Evolutionary conservation across 2,113 vertebrate species (phyloP).

Genomic region (Cyprinus carpio): DNA sequence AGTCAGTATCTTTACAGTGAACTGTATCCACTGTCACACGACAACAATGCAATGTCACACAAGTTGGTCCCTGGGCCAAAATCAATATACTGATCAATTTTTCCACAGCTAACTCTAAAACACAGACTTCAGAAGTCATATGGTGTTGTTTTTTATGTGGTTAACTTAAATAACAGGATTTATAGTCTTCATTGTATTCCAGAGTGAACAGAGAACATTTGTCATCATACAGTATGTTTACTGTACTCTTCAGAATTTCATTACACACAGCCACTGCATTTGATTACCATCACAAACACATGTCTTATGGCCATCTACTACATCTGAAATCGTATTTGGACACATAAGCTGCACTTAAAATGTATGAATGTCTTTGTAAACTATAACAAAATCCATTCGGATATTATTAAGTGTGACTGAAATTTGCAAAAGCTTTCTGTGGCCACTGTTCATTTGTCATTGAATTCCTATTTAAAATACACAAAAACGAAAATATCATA

Average conservation of each 20-base stretch:
- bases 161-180: constrained; percentile 2
- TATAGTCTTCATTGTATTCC: background rate
- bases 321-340: background rate
- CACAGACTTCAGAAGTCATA: background rate
- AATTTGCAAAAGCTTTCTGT: background rate
- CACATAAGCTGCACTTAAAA: background rate
- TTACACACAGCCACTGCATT: background rate
- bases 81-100: constrained; percentile 24
- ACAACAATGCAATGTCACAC: constrained; percentile 12
- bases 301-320: background rate
- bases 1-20: constrained; percentile 1
- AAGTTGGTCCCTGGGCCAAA: background rate
- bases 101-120: constrained; percentile 17
- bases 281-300: background rate
- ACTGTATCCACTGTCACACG: background rate
- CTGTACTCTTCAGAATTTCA: background rate
- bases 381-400: background rate
- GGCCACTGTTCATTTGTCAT: background rate
- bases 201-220: background rate
- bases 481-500: too few species aligned
- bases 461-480: too few species aligned
- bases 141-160: background rate
- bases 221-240: background rate
- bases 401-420: background rate
- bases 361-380: background rate